These are phyloP conservation scores for Tetropium fuscum DNA, from an alignment of 2,888 invertebrate species.

Conservation along the genomic window DNA sequence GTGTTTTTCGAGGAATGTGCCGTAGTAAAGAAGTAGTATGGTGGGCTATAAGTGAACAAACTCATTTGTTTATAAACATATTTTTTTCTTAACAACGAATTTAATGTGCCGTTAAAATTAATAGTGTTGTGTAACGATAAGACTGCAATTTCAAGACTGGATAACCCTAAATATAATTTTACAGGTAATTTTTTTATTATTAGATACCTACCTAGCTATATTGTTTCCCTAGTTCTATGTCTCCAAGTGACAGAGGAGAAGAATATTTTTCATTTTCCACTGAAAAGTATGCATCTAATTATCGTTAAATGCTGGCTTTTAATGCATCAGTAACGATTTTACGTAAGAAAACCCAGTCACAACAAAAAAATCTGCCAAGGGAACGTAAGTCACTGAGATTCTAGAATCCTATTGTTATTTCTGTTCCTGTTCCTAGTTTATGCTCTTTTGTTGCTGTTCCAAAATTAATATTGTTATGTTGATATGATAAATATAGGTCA, in stretches of 20 bases:
- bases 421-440: no score
- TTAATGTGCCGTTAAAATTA: constrained; percentile 23
- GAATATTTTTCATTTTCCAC: no score
- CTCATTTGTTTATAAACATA: constrained; percentile 36
- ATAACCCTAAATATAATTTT: constrained; percentile 21
- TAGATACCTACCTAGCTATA: no score
- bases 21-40: constrained; percentile 30
- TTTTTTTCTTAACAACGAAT: constrained; percentile 23
- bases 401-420: no score
- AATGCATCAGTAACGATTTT: no score
- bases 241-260: no score
- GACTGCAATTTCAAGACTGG: constrained; percentile 40
- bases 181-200: constrained; percentile 10
- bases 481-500: constrained; percentile 41
- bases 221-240: no score
- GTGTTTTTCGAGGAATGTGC: constrained; percentile 24
- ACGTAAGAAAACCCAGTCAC: no score
- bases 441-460: background rate
- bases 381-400: no score
- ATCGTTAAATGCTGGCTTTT: no score
- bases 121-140: constrained; percentile 31
- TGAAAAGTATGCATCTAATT: no score
- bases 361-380: no score
- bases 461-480: background rate
- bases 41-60: constrained; percentile 34